phyloP scores from a whole-genome alignment of 2,888 invertebrate genomes.

The Mythimna pallens region DNA sequence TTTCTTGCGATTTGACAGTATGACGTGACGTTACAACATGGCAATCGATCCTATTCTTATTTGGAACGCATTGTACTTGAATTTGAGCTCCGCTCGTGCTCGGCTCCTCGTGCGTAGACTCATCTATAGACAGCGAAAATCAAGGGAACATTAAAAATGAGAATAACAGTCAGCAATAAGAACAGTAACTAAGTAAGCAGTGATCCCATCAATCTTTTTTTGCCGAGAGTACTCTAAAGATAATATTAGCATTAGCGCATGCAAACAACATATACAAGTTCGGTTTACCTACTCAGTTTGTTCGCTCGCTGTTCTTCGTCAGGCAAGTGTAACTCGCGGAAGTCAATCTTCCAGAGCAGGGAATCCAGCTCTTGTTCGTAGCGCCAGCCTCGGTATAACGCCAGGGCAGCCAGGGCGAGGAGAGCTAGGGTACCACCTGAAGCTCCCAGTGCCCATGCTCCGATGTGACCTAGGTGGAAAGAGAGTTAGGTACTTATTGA shows the following conservation, averaged over 20 bases:
- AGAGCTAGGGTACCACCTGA: slow-evolving; percentile 94
- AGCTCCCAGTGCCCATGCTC: slow-evolving; percentile 95
- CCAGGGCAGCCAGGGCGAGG: slow-evolving; percentile 93
- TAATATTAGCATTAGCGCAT: slow-evolving; percentile 65
- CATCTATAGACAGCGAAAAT: too few species aligned
- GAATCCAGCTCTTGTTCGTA: slow-evolving; percentile 98
- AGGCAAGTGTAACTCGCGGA: slow-evolving; percentile 95
- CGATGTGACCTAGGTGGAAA: slow-evolving; percentile 93
- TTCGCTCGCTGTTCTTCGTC: slow-evolving; percentile 86
- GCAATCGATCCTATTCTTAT: too few species aligned
- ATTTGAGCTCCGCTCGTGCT: too few species aligned
- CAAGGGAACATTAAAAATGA: neutral
- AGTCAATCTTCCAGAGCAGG: slow-evolving; percentile 98
- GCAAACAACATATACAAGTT: slow-evolving; percentile 86
- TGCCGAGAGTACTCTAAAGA: neutral
- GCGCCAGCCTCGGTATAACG: slow-evolving; percentile 97
- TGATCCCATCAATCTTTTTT: neutral
- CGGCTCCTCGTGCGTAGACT: too few species aligned
- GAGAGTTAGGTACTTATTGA: neutral
- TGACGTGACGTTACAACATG: too few species aligned
- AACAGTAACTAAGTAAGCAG: neutral
- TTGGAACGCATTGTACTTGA: too few species aligned
- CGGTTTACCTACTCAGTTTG: slow-evolving; percentile 90
- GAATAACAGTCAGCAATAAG: neutral
- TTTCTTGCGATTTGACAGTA: too few species aligned